These are phyloP conservation scores for Lerema accius DNA, from an alignment of 1,140 invertebrate species.

Conservation along the genomic window DNA sequence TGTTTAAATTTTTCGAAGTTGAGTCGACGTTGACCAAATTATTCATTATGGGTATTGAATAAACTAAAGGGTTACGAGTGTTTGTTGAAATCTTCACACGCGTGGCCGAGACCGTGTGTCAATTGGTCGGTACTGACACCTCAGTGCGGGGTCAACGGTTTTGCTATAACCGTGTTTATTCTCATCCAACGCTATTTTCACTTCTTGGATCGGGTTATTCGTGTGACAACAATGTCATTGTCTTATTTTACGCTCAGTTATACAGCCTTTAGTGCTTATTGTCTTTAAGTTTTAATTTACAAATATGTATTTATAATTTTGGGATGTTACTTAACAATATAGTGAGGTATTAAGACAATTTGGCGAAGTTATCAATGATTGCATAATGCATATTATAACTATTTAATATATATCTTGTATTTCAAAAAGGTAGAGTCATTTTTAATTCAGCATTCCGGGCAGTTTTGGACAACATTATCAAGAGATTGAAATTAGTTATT, in stretches of 20 bases:
- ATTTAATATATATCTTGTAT: too few relatives aligned
- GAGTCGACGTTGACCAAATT: conserved; percentile 73
- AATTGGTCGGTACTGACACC: conserved; percentile 72
- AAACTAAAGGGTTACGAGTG: conserved; percentile 61
- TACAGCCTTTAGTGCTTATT: conserved; percentile 44
- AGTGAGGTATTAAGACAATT: too few relatives aligned
- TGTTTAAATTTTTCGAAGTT: conserved; percentile 62
- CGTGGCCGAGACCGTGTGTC: conserved; percentile 61
- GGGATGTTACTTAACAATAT: too few relatives aligned
- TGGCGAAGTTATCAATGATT: too few relatives aligned
- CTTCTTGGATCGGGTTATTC: conserved; percentile 10
- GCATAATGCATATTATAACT: too few relatives aligned
- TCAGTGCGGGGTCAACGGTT: conserved; percentile 65
- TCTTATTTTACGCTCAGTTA: conserved; percentile 2
- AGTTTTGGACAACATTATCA: too few relatives aligned
- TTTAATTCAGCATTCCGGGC: too few relatives aligned
- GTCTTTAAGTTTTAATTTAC: too few relatives aligned
- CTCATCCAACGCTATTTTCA: conserved; percentile 43
- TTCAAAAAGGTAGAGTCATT: too few relatives aligned
- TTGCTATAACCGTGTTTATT: conserved; percentile 31
- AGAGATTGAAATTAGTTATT: too few relatives aligned
- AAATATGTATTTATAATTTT: too few relatives aligned
- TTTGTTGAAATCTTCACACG: conserved; percentile 80
- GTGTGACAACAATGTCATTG: conserved; percentile 22
- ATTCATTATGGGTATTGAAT: conserved; percentile 75